These are phyloP conservation scores for Microtus pennsylvanicus DNA, from an alignment of 2,113 vertebrate species.

Conservation along the genomic window DNA sequence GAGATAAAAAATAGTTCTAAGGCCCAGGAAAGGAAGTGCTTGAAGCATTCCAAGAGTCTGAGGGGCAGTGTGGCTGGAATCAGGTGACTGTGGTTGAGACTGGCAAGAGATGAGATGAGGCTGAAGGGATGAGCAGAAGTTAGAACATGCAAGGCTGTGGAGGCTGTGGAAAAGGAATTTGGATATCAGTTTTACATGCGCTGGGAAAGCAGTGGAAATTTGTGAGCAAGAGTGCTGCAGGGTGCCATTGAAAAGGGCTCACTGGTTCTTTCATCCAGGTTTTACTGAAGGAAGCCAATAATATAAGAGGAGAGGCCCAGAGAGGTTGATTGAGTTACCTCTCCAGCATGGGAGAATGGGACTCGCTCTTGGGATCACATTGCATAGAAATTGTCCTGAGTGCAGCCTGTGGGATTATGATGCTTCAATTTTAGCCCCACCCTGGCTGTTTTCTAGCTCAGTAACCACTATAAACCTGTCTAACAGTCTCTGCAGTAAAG, in stretches of 20 bases:
- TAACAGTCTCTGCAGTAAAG: conserved; percentile 31
- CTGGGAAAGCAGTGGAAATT: conserved; percentile 9
- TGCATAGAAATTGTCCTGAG: background rate
- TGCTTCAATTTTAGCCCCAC: background rate
- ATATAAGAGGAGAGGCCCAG: background rate
- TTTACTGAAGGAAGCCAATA: background rate
- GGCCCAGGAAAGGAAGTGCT: background rate
- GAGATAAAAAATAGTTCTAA: conserved; percentile 38
- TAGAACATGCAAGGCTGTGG: background rate
- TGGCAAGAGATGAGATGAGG: background rate
- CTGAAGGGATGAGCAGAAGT: background rate
- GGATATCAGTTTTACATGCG: conserved; percentile 9
- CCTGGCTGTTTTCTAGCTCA: background rate
- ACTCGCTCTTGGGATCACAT: background rate
- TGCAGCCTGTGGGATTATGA: background rate
- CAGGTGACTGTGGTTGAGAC: conserved; percentile 23
- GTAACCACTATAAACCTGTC: background rate
- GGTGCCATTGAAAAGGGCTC: background rate
- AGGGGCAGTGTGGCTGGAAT: conserved; percentile 17
- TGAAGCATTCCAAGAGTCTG: background rate
- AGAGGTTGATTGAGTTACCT: background rate
- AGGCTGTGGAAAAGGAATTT: background rate
- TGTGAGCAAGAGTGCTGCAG: background rate
- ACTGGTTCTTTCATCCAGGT: background rate
- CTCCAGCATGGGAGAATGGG: background rate